phyloP scores from a whole-genome alignment of 2,888 invertebrate genomes.

The Scaptomyza flava region DNA sequence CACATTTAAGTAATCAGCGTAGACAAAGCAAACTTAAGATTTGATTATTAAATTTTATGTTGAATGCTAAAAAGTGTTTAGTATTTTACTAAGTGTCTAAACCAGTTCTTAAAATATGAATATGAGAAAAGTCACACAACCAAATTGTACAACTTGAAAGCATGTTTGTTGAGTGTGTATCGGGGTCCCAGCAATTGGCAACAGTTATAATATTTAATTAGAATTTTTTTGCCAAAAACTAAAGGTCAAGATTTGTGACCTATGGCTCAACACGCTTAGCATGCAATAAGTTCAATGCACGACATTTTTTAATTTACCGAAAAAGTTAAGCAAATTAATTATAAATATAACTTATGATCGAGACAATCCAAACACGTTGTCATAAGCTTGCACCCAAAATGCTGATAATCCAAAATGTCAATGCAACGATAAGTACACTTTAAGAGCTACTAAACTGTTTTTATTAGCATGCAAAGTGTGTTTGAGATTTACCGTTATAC shows the following conservation, averaged over 20 bases:
- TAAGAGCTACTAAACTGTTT: slow-evolving; percentile 48
- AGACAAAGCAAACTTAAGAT: slow-evolving; percentile 31
- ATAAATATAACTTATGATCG: slow-evolving; percentile 20
- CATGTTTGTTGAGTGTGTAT: slow-evolving; percentile 15
- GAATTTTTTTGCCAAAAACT: slow-evolving; percentile 3
- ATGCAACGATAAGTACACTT: slow-evolving; percentile 45
- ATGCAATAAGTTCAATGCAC: slow-evolving; percentile 56
- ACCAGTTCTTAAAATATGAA: slow-evolving; percentile 58
- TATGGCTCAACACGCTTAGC: slow-evolving; percentile 23
- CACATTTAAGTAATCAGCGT: slow-evolving; percentile 46
- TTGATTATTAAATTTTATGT: slow-evolving; percentile 66
- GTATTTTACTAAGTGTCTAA: slow-evolving; percentile 53
- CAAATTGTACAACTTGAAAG: slow-evolving; percentile 24
- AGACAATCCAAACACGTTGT: slow-evolving; percentile 12
- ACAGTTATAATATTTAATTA: slow-evolving; percentile 11
- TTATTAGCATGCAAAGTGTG: slow-evolving; percentile 47
- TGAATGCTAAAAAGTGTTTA: slow-evolving; percentile 58
- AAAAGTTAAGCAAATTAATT: slow-evolving; percentile 10
- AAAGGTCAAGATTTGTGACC: slow-evolving; percentile 45
- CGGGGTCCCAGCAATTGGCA: slow-evolving; percentile 23
- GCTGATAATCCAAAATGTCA: slow-evolving; percentile 46
- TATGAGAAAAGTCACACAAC: not conserved
- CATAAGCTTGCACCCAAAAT: slow-evolving; percentile 29
- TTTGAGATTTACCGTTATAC: slow-evolving; percentile 71
- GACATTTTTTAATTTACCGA: not conserved